Conservation (phyloP, 1,140 invertebrate species). For the Drosophila orosa region DNA sequence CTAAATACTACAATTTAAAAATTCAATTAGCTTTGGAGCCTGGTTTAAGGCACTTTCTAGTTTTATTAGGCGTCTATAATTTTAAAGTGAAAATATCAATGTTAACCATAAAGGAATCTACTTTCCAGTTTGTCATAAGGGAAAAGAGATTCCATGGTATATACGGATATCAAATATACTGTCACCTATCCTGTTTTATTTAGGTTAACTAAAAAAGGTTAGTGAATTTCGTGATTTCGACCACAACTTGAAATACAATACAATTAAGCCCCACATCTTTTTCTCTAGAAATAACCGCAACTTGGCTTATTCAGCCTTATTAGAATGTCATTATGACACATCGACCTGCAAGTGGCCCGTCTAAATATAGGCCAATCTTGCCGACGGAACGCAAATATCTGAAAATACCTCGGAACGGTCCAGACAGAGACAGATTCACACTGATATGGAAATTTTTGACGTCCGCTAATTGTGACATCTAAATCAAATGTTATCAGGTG, state of each 20-base stretch:
- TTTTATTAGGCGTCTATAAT: no score
- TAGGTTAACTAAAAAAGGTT: neutral
- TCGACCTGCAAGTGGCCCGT: slow-evolving; percentile 18
- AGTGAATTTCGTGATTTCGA: neutral
- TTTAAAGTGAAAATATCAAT: no score
- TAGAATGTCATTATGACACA: slow-evolving; percentile 33
- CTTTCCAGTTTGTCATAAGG: neutral
- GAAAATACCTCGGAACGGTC: slow-evolving; percentile 5
- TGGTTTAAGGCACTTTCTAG: no score
- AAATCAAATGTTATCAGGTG: slow-evolving; percentile 78
- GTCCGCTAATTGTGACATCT: slow-evolving; percentile 72
- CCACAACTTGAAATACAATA: no score
- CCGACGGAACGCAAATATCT: slow-evolving; percentile 17
- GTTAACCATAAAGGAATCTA: no score
- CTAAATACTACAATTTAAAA: neutral
- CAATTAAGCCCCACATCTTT: neutral
- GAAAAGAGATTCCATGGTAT: neutral
- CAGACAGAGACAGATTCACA: slow-evolving; percentile 38
- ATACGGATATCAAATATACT: no score
- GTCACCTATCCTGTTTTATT: neutral
- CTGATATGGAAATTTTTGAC: slow-evolving; percentile 69
- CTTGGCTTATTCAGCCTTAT: slow-evolving; percentile 12
- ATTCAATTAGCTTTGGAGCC: neutral
- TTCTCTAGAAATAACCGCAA: neutral
- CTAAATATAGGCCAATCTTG: slow-evolving; percentile 38